Percentiles rank a stretch among this genome's conserved stretches.
Evolutionary conservation across 2,797 vertebrate species (phyloP).

Genomic region (Takifugu ocellatus): DNA sequence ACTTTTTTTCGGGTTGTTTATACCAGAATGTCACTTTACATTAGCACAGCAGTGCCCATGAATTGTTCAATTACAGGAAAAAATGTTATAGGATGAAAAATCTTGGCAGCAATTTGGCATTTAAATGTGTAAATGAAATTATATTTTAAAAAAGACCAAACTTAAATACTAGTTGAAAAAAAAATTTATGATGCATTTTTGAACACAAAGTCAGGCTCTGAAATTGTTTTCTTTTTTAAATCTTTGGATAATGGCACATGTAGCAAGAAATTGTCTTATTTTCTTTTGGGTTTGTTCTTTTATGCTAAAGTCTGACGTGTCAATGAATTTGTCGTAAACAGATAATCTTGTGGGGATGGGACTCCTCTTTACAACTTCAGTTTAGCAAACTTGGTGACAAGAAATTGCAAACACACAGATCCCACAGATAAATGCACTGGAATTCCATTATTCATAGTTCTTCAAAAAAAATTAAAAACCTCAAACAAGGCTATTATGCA

Average conservation of each 20-base stretch:
- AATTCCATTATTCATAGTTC: constrained; percentile 65
- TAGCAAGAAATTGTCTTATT: constrained; percentile 15
- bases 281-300: background rate
- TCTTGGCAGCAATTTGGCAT: background rate
- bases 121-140: background rate
- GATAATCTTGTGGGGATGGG: too few species aligned
- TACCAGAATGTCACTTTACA: constrained; percentile 40
- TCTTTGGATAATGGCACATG: constrained; percentile 1
- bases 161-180: background rate
- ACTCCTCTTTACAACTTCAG: too few species aligned
- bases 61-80: constrained; percentile 38
- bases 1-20: constrained; percentile 46
- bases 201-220: background rate
- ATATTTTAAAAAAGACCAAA: background rate
- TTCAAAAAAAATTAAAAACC: constrained; percentile 11
- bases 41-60: constrained; percentile 29
- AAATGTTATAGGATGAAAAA: constrained; percentile 1
- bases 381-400: constrained; percentile 1
- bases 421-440: constrained; percentile 33
- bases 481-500: constrained; percentile 42
- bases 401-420: constrained; percentile 18
- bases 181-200: background rate
- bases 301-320: too few species aligned
- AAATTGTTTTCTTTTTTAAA: too few species aligned
- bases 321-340: too few species aligned